Base-by-base conservation (phyloP, 35 echinoderm and acorn worm species). In the Acanthaster planci region DNA sequence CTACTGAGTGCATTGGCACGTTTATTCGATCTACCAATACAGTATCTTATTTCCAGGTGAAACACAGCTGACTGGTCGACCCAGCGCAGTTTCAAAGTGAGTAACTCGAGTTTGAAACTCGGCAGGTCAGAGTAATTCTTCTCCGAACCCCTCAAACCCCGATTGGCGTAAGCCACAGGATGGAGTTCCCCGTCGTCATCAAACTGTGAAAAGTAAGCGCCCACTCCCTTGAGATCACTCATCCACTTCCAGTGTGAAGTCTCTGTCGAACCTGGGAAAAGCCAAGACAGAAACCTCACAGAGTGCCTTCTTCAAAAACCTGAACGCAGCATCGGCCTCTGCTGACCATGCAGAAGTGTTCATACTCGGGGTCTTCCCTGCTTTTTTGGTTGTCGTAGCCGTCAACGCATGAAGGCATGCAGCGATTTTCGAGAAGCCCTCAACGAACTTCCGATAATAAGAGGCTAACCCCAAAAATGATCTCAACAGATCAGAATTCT, bases 1-100 rank as follows among this genome's bases (percentile, higher is more conserved):
- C 88, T 38, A 67, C 88, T 87, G 3, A 87, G 76, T 5, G 88
- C 78, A 83, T 95, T 88, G 2, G 85, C 93, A 56, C 87, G 84
- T 4, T 21, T 64, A 68, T 95, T 91, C 0, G 30, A 38, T 19
- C 44, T 77, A 0, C 88, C 93, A 18, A 84, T 38, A 39, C 55
- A 40, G 80, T 95, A 91, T 39, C 78, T 84, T 19, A 91, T 84
- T 19, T 67, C 40, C 38, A 95, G 91, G 18, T 80, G 55, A 53
- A 95, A 91, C 38, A 77, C 78, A 4, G 89, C 88, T 4, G 90
- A 53, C 18, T 90, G 88, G 37, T 78, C 84, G 38, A 38, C 79
- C 93, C 93, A 91, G 3, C 88, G 21, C 7, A 68, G 60, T 31
- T 92, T 84, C 0, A 97, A 39, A n/a, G 52, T 12, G 42, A 47